Base-by-base conservation (phyloP, 1,140 invertebrate species). In the Lordiphosa collinella region DNA sequence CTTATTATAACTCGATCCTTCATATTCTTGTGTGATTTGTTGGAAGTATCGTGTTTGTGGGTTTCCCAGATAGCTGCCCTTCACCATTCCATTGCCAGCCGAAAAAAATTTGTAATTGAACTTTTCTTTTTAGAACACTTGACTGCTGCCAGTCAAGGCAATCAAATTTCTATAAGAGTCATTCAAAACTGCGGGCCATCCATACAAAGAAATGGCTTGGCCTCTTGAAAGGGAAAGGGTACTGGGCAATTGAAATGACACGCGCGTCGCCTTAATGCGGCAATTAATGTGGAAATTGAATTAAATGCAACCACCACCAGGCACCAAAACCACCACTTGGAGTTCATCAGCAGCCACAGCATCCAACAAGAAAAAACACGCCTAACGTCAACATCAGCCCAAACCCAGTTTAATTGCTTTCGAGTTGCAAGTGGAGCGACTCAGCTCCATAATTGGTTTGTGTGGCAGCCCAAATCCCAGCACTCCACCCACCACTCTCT, bases 281-380 rank as follows among this genome's bases (percentile, higher is more conserved):
- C 76, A 82, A 82, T 84, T 82, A 82, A 76, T 60, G 78, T 38
- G 68, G 61, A 67, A 82, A 82, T 82, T 84, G 71, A 82, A 82
- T 82, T 82, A 84, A 82, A 82, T 60, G 76, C 71, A 76, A 52
- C 48, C 57, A 59, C 38, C 48, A 35, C n/a, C n/a, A n/a, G n/a
- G n/a, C n/a, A n/a, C n/a, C n/a, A n/a, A n/a, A n/a, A 59, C 38
- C 48, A 35, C 18, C 38, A 56, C 31, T 18, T 5, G 8, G 37
- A 14, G 12, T 53, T 32, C 13, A 40, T 18, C 50, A 53, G 38
- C 41, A 25, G 40, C 18, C 18, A 4, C 18, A 43, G 40, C 18
- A 43, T 43, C 12, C 40, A 29, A 29, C 10, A 18, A 31, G 41
- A 44, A 44, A 11, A 18, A 44, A 44, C n/a, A 13, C 13, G 41